Percentiles rank a stretch among this genome's conserved stretches.
These are phyloP conservation scores for Saimiri boliviensis DNA, from an alignment of 2,113 vertebrate genomes.

Conservation along the genomic window DNA sequence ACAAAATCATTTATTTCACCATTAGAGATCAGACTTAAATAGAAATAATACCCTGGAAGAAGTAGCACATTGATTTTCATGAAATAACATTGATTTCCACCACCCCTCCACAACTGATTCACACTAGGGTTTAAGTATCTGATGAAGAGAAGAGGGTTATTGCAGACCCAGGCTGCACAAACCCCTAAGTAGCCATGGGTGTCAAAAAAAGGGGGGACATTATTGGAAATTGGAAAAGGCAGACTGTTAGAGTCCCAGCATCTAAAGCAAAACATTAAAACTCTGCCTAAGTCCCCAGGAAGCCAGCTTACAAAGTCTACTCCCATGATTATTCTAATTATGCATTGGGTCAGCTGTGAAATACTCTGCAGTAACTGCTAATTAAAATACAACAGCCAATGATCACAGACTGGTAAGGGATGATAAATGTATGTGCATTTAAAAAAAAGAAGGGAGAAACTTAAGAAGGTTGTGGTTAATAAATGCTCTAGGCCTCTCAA, in stretches of 20 bases:
- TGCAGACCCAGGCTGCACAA: background rate
- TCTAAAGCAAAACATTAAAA: background rate
- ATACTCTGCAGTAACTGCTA: conserved; percentile 36
- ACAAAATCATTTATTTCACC: conserved; percentile 52
- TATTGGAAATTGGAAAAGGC: background rate
- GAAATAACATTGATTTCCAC: conserved; percentile 46
- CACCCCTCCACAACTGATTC: background rate
- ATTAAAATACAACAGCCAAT: conserved; percentile 34
- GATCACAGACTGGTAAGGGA: conserved; percentile 20
- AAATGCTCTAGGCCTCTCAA: background rate
- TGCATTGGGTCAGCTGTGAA: conserved; percentile 11
- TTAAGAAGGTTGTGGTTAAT: background rate
- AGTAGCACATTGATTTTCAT: conserved; percentile 55
- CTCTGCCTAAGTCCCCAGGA: background rate
- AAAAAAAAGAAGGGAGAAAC: background rate
- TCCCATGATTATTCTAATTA: conserved; percentile 21
- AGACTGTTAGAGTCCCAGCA: background rate
- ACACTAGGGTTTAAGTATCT: conserved; percentile 11
- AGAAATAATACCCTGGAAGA: conserved; percentile 60
- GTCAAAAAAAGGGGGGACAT: background rate
- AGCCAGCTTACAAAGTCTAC: conserved; percentile 24
- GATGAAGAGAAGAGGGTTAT: background rate
- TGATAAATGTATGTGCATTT: background rate
- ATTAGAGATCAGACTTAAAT: conserved; percentile 41
- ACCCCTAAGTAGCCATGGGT: background rate